Conservation (phyloP, 2,113 vertebrate species). For the Dicaeum eximium region DNA sequence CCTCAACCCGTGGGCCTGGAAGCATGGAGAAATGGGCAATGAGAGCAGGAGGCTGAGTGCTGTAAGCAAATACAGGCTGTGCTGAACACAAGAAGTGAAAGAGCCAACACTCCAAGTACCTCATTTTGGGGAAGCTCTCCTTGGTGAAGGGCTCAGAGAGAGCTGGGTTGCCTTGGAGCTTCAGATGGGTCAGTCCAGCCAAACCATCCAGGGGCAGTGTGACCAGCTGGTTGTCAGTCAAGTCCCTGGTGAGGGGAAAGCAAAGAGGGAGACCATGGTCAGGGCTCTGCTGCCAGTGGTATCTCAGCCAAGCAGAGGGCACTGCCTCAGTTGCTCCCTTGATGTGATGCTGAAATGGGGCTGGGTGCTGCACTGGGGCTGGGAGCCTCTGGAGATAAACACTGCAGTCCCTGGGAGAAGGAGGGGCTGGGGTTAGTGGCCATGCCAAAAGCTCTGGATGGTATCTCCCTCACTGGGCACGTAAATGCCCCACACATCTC, state of each 20-base stretch:
- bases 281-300: not conserved
- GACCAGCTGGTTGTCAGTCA: conserved; percentile 84
- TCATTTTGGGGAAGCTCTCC: conserved; percentile 88
- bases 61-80: not conserved
- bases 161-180: conserved; percentile 86
- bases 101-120: conserved; percentile 70
- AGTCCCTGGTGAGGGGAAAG: conserved; percentile 75
- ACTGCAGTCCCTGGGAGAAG: not conserved
- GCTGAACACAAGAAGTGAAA: not conserved
- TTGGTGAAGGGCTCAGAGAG: conserved; percentile 84
- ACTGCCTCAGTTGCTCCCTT: not conserved
- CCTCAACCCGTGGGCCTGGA: not conserved
- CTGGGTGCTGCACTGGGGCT: not conserved
- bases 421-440: not conserved
- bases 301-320: not conserved
- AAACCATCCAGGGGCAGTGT: conserved; percentile 83
- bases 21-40: not conserved
- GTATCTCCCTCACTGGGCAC: not conserved
- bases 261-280: not conserved
- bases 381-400: not conserved
- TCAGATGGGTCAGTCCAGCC: conserved; percentile 85
- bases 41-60: not conserved
- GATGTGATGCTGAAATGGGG: not conserved
- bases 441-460: not conserved
- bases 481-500: not conserved